Base-by-base conservation (phyloP, 2,888 invertebrate species). In the Meteorus cinctellus region DNA sequence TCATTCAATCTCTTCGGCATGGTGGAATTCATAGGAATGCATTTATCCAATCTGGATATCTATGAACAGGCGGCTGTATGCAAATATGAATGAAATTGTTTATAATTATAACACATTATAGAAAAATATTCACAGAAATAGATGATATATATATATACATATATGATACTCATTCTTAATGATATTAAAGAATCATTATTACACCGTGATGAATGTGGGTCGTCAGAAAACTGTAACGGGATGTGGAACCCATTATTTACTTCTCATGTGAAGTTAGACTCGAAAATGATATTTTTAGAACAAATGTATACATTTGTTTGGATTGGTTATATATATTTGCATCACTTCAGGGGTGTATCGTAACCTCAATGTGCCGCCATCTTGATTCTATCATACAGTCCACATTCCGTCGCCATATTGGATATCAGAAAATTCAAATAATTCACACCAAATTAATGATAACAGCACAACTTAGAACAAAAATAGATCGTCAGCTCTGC, bases 321-420 rank as follows among this genome's bases (percentile, higher is more conserved):
- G 86, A 86, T 86, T 83, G 81, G 84, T 86, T 84, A 81, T 85
- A 82, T 86, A 84, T 84, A 84, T 85, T 84, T 83, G 84, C 82
- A 83, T 81, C 78, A 78, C 60, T 5, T 59, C 83, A 86, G 84
- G 77, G 77, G 31, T 62, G 86, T 80, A 75, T 27, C 48, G 41
- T 3, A n/a, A 27, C 6, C 8, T 19, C 1, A 19, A 2, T 16
- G 41, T 19, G 1, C 62, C 24, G 16, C 3, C 29, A 14, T 67
- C 41, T 8, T 41, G 41, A 41, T 41, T 41, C 12, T 2, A 41
- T 2, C 41, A 1, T 12, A 6, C 41, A 41, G 8, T 41, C 8
- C 41, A 12, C 8, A 41, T 41, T 12, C 12, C 12, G 41, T 12
- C 41, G 41, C 41, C 41, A 41, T 41, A 41, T 41, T 41, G 16